A percentile compares a stretch with the other conserved stretches of the same genome.
Evolutionary conservation across 2,113 vertebrate species (phyloP).

Genomic region (Eubucco bourcierii): DNA sequence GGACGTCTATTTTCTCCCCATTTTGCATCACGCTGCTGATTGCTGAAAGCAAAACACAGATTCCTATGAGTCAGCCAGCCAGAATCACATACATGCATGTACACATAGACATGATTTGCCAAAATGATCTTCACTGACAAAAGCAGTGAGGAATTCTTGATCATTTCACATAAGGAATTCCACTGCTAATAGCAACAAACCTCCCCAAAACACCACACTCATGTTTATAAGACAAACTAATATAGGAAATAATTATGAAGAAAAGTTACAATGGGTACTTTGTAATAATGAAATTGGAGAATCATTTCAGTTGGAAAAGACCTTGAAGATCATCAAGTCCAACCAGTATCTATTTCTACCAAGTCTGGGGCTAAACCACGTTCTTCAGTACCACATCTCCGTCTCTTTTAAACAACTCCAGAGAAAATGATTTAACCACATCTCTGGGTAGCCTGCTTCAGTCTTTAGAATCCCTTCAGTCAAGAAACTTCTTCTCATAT

Average conservation of each 20-base stretch:
- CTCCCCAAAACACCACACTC: not conserved
- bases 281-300: not conserved
- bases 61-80: not conserved
- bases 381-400: no score
- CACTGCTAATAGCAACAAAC: not conserved
- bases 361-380: no score
- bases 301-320: no score
- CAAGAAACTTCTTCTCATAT: no score
- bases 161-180: not conserved
- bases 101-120: not conserved
- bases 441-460: no score
- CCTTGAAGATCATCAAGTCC: no score
- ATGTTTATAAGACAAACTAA: not conserved
- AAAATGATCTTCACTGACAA: not conserved
- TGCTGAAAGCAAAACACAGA: constrained; percentile 74
- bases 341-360: no score
- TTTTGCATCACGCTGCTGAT: constrained; percentile 85
- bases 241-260: not conserved
- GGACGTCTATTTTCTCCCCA: constrained; percentile 87
- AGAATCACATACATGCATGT: not conserved
- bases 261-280: not conserved
- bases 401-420: no score
- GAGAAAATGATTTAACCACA: no score
- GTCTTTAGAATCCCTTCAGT: no score
- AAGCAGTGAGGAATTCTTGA: not conserved